Base-by-base conservation (phyloP, 2,113 vertebrate genomes). In the Acanthisitta chloris region DNA sequence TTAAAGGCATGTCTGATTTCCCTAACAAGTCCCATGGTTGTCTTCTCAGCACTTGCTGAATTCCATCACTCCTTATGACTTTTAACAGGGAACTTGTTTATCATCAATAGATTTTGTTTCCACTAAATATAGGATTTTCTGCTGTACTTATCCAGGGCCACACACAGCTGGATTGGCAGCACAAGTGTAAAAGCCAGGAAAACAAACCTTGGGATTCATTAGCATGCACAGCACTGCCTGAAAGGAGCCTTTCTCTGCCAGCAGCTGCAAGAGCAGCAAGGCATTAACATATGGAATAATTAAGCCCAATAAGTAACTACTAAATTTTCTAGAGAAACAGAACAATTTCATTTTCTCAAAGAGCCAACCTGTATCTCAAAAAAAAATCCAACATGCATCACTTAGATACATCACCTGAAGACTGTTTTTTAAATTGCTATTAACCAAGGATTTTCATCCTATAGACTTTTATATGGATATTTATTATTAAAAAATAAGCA, bases 1-100 rank as follows among this genome's bases (percentile, higher is more conserved):
- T 94, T 52, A 96, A 97, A 86, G 97, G 86, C 94, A 96, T 76
- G 62, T 96, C 95, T 33, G 95, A 97, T 36, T 72, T 94, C 29
- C 96, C 55, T 88, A 85, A 69, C 52, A 51, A 92, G 72, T 46
- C 88, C 78, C 78, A n/a, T 4, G 19, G 58, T 28, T 87, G 49
- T 14, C 88, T 74, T 79, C 77, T 64, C 71, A 64, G 65, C 58
- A 42, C 34, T 23, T 24, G 45, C 74, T 77, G 92, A 91, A 97
- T 93, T 94, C 88, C 48, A 55, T 46, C 91, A 78, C 65, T 90
- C 70, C 54, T 88, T 80, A 71, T 6, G 11, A 28, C 42, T 51
- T 90, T 86, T 70, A 93, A 86, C 79, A 84, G 82, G 77, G 87
- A 97, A 91, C 69, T 89, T 91, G 71, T 97, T 97, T 97, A 90